Percentiles rank a stretch among this genome's conserved stretches.
phyloP scores from a whole-genome alignment of 1,140 invertebrate species.

The Lithobius niger region DNA sequence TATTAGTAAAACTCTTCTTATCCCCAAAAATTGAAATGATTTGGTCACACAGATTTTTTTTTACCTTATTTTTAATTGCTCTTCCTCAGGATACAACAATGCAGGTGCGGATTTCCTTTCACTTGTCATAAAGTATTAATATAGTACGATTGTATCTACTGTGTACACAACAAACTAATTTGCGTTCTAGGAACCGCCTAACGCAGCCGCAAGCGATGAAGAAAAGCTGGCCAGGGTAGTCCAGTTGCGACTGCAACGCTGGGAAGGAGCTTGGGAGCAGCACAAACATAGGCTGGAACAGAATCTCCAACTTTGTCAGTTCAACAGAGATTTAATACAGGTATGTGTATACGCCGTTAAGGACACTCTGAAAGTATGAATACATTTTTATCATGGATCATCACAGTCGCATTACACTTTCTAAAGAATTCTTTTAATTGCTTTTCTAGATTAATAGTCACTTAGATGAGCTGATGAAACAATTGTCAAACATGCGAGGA shows the following conservation, averaged over 20 bases:
- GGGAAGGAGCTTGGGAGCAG: conserved; percentile 45
- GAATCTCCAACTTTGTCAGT: conserved; percentile 49
- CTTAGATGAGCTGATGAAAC: conserved; percentile 48
- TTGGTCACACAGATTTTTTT: no score
- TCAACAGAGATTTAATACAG: conserved; percentile 50
- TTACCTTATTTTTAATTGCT: no score
- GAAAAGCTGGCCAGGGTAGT: conserved; percentile 50
- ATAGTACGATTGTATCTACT: no score
- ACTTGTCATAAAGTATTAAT: no score
- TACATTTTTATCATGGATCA: conserved; percentile 5
- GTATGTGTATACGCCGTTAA: conserved; percentile 17
- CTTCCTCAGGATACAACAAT: no score
- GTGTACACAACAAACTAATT: no score
- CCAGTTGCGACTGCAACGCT: conserved; percentile 32
- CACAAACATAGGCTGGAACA: conserved; percentile 46
- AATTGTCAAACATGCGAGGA: conserved; percentile 45
- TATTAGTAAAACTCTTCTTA: no score
- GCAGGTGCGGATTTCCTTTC: no score
- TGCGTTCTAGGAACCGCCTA: conserved; percentile 47
- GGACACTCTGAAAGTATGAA: not conserved
- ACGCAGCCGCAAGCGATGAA: conserved; percentile 50
- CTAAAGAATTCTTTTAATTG: not conserved
- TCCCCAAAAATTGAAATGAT: no score
- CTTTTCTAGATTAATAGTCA: conserved; percentile 52
- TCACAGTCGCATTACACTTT: no score